Conservation (phyloP, 1,140 invertebrate species). For the Lasaia peninsularis region DNA sequence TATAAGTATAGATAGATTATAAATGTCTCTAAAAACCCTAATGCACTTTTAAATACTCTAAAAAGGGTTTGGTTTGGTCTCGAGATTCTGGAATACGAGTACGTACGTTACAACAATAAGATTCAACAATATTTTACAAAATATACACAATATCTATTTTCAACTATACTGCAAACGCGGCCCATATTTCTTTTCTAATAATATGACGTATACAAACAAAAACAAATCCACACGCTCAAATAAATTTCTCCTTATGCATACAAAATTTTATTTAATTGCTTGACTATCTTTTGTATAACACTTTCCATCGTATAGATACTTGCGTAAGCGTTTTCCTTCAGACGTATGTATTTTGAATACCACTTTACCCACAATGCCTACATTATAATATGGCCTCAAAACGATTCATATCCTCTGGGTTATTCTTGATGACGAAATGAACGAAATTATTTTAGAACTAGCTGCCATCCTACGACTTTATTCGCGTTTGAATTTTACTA, state of each 20-base stretch:
- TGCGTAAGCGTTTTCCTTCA: not conserved
- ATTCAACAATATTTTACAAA: conserved; percentile 71
- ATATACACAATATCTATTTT: conserved; percentile 50
- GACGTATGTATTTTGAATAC: no score
- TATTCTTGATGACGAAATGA: no score
- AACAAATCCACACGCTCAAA: not conserved
- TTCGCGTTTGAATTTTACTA: no score
- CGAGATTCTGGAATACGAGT: conserved; percentile 65
- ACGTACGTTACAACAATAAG: conserved; percentile 59
- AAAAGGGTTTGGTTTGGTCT: conserved; percentile 69
- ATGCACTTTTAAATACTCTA: conserved; percentile 62
- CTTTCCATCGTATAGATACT: not conserved
- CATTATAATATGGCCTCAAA: no score
- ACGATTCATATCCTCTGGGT: no score
- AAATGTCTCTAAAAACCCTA: conserved; percentile 68
- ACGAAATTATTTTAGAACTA: no score
- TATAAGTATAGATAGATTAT: conserved; percentile 65
- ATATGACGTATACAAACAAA: conserved; percentile 22
- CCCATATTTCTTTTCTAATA: conserved; percentile 15
- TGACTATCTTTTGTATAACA: not conserved
- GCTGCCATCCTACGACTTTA: no score
- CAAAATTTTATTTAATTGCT: not conserved
- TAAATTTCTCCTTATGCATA: not conserved
- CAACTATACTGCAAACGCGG: conserved; percentile 3
- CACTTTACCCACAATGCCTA: no score